A percentile compares a stretch with the other conserved stretches of the same genome.
Conservation (phyloP, 1,140 invertebrate genomes). For the Nomia melanderi region DNA sequence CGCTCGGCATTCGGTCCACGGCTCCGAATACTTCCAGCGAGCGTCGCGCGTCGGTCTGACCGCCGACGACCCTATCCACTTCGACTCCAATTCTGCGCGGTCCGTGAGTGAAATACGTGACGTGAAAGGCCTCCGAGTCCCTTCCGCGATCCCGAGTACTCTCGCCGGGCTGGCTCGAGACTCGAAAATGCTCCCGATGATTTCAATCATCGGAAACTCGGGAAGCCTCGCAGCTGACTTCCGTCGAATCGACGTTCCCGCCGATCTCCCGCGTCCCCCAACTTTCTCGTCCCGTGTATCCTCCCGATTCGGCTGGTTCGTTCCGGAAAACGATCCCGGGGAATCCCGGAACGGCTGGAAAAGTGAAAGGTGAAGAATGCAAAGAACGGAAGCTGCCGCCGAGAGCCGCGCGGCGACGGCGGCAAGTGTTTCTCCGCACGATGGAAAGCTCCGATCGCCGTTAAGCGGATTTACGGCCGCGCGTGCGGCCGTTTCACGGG, state of each 20-base stretch:
- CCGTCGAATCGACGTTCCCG: background rate
- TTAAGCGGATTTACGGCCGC: constrained; percentile 62
- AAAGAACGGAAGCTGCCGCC: background rate
- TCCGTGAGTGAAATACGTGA: constrained; percentile 22
- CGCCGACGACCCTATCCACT: constrained; percentile 30
- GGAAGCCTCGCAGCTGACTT: background rate
- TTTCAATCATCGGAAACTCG: background rate
- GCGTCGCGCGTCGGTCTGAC: constrained; percentile 1
- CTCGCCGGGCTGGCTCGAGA: too few species aligned
- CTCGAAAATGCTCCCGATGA: constrained; percentile 20
- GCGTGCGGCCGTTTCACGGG: constrained; percentile 55
- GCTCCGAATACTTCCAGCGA: constrained; percentile 18
- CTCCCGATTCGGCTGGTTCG: too few species aligned
- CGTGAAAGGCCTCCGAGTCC: background rate
- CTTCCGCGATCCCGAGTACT: background rate
- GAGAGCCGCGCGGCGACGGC: background rate
- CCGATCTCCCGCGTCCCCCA: background rate
- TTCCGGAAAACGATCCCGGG: too few species aligned
- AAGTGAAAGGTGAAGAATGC: background rate
- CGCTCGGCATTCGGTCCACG: background rate
- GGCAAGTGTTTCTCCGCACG: constrained; percentile 52
- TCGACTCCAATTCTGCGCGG: background rate
- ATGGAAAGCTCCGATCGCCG: constrained; percentile 47
- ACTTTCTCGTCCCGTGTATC: too few species aligned
- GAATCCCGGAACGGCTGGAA: background rate